These are phyloP conservation scores for Tachina grossa DNA, from an alignment of 2,888 invertebrate species.

Conservation along the genomic window DNA sequence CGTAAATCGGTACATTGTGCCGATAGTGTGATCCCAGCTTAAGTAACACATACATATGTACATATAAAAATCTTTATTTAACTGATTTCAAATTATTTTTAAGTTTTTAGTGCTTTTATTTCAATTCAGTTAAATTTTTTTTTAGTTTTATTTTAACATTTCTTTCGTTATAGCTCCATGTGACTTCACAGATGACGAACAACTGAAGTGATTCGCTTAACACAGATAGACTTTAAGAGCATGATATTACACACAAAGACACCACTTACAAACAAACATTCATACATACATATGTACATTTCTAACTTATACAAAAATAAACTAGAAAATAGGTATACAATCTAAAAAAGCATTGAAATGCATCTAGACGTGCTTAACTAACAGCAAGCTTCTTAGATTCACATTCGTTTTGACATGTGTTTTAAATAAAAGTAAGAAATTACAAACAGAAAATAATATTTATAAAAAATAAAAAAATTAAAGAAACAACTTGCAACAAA, in stretches of 20 bases:
- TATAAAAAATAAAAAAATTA: background rate
- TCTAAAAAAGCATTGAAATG: too few relatives aligned
- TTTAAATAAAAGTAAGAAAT: background rate
- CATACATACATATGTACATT: background rate
- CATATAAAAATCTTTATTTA: too few relatives aligned
- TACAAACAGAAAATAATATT: constrained; percentile 11
- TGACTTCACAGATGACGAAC: background rate
- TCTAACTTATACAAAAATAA: background rate
- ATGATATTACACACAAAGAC: background rate
- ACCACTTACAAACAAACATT: background rate
- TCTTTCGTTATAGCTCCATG: background rate
- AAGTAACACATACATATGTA: too few relatives aligned
- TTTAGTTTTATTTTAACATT: background rate
- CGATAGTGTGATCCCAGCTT: too few relatives aligned
- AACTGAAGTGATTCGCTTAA: constrained; percentile 9
- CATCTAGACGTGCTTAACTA: too few relatives aligned
- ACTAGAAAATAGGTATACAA: background rate
- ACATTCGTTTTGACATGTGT: background rate
- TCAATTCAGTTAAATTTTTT: background rate
- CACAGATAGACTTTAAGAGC: constrained; percentile 13
- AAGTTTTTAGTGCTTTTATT: too few relatives aligned
- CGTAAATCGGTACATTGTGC: too few relatives aligned
- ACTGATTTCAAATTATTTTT: too few relatives aligned
- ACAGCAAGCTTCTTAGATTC: background rate
- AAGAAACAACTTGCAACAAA: constrained; percentile 7